Base-by-base conservation (phyloP, 2,888 invertebrate genomes). In the Pycnomerus fuliginosus region DNA sequence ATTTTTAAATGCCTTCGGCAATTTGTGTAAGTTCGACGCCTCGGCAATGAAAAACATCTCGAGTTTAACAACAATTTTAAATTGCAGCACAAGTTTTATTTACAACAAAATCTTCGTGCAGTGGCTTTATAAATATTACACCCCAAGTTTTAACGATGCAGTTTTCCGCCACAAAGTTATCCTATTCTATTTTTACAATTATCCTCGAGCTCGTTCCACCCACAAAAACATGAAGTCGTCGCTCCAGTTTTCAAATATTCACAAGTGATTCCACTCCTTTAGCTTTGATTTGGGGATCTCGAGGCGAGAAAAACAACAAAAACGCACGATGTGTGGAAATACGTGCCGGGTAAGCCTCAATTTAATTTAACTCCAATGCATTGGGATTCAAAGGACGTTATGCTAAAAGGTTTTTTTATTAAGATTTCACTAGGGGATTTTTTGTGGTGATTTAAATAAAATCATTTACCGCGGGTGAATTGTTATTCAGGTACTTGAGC, bases 401-500 rank as follows among this genome's bases (percentile, higher is more conserved):
- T 16, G 17, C 31, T 30, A 38, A 38, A 31, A 38, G 38, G 31
- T 38, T 38, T 38, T n/a, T n/a, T 7, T 37, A 37, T 38, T 38
- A 38, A 38, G 27, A 28, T 15, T 37, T 12, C 5, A 17, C 36
- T 8, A n/a, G n/a, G 15, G 15, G 25, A 35, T 23, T 23, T 23
- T 23, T 35, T 25, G 35, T 25, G 13, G 35, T 14, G 25, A 49
- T 52, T 52, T 52, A 41, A 52, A 49, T 46, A 44, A 50, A 52
- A 48, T 39, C 44, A 44, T 46, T 34, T 35, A 47, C 37, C 27
- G 43, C 32, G 16, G 17, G 46, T 17, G 43, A 48, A 45, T 53
- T 56, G 44, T 56, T 57, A 55, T 54, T 50, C 50, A 45, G 35
- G 35, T 48, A 48, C 44, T 44, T 50, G 48, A 47, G 53, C 52